phyloP scores from a whole-genome alignment of 2,797 vertebrate species.

The Urosaurus nigricauda region DNA sequence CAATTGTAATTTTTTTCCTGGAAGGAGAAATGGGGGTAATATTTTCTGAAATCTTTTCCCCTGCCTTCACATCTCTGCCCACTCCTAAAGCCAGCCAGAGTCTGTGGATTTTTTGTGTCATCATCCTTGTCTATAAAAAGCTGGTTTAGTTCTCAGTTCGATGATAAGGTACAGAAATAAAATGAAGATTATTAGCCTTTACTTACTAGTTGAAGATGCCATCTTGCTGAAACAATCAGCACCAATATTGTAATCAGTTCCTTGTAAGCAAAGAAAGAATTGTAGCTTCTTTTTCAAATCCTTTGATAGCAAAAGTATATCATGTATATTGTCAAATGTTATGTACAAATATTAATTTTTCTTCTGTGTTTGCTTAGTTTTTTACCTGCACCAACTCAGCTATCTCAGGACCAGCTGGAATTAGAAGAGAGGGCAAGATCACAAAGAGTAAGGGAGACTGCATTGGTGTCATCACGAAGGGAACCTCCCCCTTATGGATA shows the following conservation, averaged over 20 bases:
- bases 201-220: background rate
- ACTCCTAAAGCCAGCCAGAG: background rate
- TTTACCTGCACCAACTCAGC: constrained; percentile 94
- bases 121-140: background rate
- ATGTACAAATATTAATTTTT: background rate
- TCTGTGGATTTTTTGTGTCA: background rate
- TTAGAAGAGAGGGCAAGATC: constrained; percentile 90
- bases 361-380: constrained; percentile 81
- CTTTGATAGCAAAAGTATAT: background rate
- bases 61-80: too few species aligned
- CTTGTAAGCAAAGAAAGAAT: background rate
- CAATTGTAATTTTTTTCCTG: too few species aligned
- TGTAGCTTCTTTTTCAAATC: background rate
- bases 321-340: background rate
- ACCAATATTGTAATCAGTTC: background rate
- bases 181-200: accelerated
- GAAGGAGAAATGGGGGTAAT: too few species aligned
- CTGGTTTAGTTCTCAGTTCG: background rate
- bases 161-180: background rate
- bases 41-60: too few species aligned
- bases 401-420: constrained; percentile 97
- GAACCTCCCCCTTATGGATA: constrained; percentile 92
- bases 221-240: background rate
- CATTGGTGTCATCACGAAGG: constrained; percentile 89
- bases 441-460: constrained; percentile 90